Percentiles rank a stretch among this genome's conserved stretches.
phyloP scores from a whole-genome alignment of 1,140 invertebrate genomes.

The Drosophila athabasca region DNA sequence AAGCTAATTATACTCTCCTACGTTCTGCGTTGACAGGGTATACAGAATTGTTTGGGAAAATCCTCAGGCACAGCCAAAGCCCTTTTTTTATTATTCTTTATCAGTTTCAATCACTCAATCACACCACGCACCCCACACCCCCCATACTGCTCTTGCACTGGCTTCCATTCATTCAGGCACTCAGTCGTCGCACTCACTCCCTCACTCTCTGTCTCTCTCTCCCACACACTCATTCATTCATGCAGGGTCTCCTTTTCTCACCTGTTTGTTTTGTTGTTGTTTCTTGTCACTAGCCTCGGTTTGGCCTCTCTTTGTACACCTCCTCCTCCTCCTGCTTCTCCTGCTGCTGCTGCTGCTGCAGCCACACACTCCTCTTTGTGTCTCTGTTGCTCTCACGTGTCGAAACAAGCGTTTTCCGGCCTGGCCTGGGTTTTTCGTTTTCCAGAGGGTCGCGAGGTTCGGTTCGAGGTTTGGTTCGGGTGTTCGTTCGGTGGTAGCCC shows the following conservation, averaged over 20 bases:
- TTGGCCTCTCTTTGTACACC: background rate
- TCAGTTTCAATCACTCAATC: slow-evolving; percentile 56
- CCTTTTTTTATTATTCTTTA: slow-evolving; percentile 49
- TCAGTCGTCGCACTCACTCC: background rate
- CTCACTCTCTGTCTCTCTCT: slow-evolving; percentile 7
- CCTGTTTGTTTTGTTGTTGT: slow-evolving; percentile 65
- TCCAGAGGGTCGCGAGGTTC: slow-evolving; percentile 47
- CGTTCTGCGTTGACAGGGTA: no score
- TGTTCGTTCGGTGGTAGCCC: slow-evolving; percentile 18
- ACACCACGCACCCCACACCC: slow-evolving; percentile 13
- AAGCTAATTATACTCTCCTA: no score
- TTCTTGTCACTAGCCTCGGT: slow-evolving; percentile 41
- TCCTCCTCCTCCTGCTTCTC: slow-evolving; percentile 11
- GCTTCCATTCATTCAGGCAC: slow-evolving; percentile 19
- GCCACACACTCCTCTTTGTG: background rate
- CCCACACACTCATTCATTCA: slow-evolving; percentile 56
- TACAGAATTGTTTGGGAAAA: slow-evolving; percentile 44
- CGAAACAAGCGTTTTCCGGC: slow-evolving; percentile 77
- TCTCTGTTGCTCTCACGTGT: slow-evolving; percentile 41
- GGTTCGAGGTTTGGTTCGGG: slow-evolving; percentile 27
- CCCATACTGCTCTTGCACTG: slow-evolving; percentile 2
- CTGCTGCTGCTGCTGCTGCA: slow-evolving; percentile 27
- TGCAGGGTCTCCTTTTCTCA: slow-evolving; percentile 62
- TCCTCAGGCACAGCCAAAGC: slow-evolving; percentile 44
- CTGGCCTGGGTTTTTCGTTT: slow-evolving; percentile 33